Evolutionary conservation across 2,797 vertebrate species (phyloP).

Genomic region (Lophotriccus pileatus): DNA sequence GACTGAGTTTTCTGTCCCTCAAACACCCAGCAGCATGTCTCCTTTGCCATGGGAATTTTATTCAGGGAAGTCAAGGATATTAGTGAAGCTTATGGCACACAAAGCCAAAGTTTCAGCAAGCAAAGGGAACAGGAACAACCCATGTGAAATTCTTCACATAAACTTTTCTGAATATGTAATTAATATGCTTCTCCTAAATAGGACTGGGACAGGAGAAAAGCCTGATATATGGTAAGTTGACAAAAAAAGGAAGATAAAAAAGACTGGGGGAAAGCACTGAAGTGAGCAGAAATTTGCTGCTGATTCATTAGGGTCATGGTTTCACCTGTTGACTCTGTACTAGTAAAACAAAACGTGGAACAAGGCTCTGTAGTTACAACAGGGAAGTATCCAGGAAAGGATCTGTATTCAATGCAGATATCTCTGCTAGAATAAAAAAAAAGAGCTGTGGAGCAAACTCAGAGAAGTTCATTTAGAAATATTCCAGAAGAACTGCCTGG

Average conservation of each 20-base stretch:
- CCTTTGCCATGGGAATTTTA: not conserved
- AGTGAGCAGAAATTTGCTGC: not conserved
- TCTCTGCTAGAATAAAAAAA: not conserved
- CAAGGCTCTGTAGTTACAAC: not conserved
- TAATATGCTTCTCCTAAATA: not conserved
- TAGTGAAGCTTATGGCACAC: not conserved
- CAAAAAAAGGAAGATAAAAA: not conserved
- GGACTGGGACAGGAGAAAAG: not conserved
- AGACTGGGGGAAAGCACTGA: not conserved
- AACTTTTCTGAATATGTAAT: not conserved
- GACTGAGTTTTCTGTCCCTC: not conserved
- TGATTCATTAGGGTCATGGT: not conserved
- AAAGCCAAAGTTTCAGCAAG: not conserved
- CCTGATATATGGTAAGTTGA: not conserved
- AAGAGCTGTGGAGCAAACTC: not conserved
- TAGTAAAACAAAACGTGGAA: not conserved
- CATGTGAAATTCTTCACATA: not conserved
- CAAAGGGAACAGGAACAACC: not conserved
- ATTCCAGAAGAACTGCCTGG: not conserved
- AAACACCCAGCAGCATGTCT: not conserved
- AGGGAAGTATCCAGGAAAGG: not conserved
- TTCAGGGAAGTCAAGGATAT: not conserved
- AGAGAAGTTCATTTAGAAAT: not conserved
- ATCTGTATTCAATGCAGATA: not conserved
- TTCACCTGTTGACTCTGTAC: not conserved